Evolutionary conservation across 2,797 vertebrate genomes (phyloP).

Genomic region (Holocentrus rufus): DNA sequence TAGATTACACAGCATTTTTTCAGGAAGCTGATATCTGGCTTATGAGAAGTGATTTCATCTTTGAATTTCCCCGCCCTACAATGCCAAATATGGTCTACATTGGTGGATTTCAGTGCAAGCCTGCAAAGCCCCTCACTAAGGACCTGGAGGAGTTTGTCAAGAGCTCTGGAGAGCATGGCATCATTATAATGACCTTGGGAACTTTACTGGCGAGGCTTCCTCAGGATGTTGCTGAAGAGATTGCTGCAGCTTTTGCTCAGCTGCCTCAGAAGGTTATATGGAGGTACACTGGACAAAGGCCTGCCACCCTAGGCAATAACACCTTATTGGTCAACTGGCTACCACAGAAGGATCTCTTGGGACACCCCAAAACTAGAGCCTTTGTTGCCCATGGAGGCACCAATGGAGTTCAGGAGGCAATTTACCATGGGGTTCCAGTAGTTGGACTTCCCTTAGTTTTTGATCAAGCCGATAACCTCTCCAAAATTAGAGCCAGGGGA

Average conservation of each 20-base stretch:
- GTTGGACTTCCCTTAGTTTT: constrained; percentile 77
- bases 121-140: constrained; percentile 70
- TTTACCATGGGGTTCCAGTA: constrained; percentile 76
- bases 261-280: constrained; percentile 82
- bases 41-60: constrained; percentile 83
- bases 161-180: constrained; percentile 79
- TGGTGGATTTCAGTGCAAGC: constrained; percentile 83
- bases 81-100: constrained; percentile 84
- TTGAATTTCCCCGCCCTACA: constrained; percentile 83
- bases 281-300: constrained; percentile 74
- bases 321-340: constrained; percentile 80
- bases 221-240: constrained; percentile 71
- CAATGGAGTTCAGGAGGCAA: constrained; percentile 79
- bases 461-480: constrained; percentile 81
- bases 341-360: constrained; percentile 82
- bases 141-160: constrained; percentile 80
- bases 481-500: constrained; percentile 70
- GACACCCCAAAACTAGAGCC: constrained; percentile 76
- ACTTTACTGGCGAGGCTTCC: constrained; percentile 74
- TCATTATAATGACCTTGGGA: constrained; percentile 83
- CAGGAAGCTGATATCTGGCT: constrained; percentile 83
- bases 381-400: constrained; percentile 82
- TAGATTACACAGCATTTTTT: constrained; percentile 74
- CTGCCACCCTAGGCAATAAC: constrained; percentile 78
- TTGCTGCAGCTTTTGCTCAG: constrained; percentile 77